Percentiles rank a stretch among this genome's conserved stretches.
Evolutionary conservation across 2,113 vertebrate genomes (phyloP).

Genomic region (Archocentrus centrarchus): DNA sequence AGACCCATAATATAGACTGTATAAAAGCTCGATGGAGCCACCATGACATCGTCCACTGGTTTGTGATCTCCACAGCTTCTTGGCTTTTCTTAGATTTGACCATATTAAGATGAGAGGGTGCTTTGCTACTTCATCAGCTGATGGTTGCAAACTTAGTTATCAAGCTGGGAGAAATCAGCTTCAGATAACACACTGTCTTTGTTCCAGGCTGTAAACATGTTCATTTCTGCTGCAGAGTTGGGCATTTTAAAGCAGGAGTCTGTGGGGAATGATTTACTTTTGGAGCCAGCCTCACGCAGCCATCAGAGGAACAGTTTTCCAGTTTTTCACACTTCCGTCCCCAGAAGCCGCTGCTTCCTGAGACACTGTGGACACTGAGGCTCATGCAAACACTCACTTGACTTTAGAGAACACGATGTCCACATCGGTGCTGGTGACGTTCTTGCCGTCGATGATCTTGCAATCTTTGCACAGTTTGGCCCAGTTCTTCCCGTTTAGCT

Average conservation of each 20-base stretch:
- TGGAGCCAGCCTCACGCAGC: neutral
- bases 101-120: fast-evolving
- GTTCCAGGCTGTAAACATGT: too few relatives aligned
- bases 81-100: neutral
- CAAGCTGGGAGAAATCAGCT: too few relatives aligned
- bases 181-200: too few relatives aligned
- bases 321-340: neutral
- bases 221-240: too few relatives aligned
- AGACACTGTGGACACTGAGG: neutral
- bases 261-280: neutral
- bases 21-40: too few relatives aligned
- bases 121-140: neutral
- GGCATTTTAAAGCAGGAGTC: neutral
- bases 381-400: constrained; percentile 85
- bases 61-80: too few relatives aligned
- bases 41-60: too few relatives aligned
- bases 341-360: too few relatives aligned
- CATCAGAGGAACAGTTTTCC: neutral
- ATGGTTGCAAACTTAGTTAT: neutral
- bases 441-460: constrained; percentile 91
- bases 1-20: too few relatives aligned
- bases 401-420: constrained; percentile 98
- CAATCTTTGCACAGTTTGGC: constrained; percentile 98
- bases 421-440: constrained; percentile 87
- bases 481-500: constrained; percentile 97